A percentile compares a stretch with the other conserved stretches of the same genome.
Evolutionary conservation across 2,888 invertebrate genomes (phyloP).

Genomic region (Plusia festucae): DNA sequence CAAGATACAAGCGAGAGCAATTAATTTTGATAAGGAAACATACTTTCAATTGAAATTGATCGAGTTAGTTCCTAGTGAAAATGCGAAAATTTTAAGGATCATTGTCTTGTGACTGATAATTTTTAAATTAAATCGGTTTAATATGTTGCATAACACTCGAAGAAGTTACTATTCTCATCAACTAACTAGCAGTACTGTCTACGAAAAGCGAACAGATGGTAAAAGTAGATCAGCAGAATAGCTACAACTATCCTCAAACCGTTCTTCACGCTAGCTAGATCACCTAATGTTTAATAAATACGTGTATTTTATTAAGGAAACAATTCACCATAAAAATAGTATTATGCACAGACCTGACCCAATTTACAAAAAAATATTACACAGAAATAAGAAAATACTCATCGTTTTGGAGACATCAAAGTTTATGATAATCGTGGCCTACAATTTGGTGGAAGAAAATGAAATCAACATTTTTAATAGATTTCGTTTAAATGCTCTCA

Average conservation of each 20-base stretch:
- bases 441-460: neutral
- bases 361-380: slow-evolving; percentile 17
- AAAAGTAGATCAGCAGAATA: neutral
- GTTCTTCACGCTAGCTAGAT: neutral
- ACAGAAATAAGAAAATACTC: slow-evolving; percentile 25
- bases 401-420: slow-evolving; percentile 18
- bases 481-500: neutral
- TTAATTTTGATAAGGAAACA: slow-evolving; percentile 30
- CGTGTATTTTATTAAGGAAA: neutral
- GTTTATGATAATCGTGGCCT: neutral
- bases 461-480: neutral
- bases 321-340: slow-evolving; percentile 23
- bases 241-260: neutral
- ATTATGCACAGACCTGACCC: slow-evolving; percentile 38
- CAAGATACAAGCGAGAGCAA: slow-evolving; percentile 21
- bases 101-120: slow-evolving; percentile 2
- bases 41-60: slow-evolving; percentile 9
- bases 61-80: neutral
- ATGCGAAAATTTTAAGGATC: neutral
- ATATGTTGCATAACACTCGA: neutral
- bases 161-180: slow-evolving; percentile 15
- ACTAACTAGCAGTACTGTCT: neutral
- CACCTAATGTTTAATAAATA: neutral
- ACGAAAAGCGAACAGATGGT: slow-evolving; percentile 4
- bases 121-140: neutral